These are phyloP conservation scores for Philonicus albiceps DNA, from an alignment of 2,888 invertebrate genomes.

Conservation along the genomic window DNA sequence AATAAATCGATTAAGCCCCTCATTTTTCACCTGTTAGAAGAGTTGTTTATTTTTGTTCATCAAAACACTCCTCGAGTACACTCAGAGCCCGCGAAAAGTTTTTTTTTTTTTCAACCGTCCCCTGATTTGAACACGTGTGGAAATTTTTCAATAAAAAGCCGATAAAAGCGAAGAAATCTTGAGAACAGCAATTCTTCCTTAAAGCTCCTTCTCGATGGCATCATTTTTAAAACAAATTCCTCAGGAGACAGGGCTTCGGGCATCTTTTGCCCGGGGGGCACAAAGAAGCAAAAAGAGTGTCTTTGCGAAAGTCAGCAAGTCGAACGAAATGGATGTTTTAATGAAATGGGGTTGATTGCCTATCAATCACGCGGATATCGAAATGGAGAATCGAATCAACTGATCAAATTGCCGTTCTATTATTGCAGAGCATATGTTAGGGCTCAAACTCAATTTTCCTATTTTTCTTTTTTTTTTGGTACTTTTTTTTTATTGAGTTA, in stretches of 20 bases:
- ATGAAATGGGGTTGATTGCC: slow-evolving; percentile 47
- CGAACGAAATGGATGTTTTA: slow-evolving; percentile 46
- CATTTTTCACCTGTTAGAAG: not conserved
- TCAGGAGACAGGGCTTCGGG: not conserved
- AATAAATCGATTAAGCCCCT: not conserved
- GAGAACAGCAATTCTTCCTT: not conserved
- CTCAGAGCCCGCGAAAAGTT: not conserved
- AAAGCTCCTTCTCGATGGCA: slow-evolving; percentile 5
- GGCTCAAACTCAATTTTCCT: slow-evolving; percentile 28
- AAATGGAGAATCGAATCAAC: slow-evolving; percentile 30
- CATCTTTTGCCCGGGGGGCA: not conserved
- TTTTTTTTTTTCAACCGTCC: not conserved
- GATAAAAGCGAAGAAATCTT: not conserved
- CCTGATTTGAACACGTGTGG: slow-evolving; percentile 8
- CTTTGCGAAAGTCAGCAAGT: slow-evolving; percentile 45
- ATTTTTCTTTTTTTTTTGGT: slow-evolving; percentile 28
- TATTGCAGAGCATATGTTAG: slow-evolving; percentile 29
- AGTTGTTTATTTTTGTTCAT: not conserved
- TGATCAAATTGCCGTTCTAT: slow-evolving; percentile 34
- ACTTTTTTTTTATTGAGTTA: slow-evolving; percentile 26
- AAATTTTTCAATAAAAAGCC: not conserved
- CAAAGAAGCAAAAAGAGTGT: not conserved
- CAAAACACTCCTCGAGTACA: not conserved
- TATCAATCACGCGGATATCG: slow-evolving; percentile 46
- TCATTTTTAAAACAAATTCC: slow-evolving; percentile 39